Evolutionary conservation across 2,888 invertebrate species (phyloP).

Genomic region (Dyspetes luteomarginatus): DNA sequence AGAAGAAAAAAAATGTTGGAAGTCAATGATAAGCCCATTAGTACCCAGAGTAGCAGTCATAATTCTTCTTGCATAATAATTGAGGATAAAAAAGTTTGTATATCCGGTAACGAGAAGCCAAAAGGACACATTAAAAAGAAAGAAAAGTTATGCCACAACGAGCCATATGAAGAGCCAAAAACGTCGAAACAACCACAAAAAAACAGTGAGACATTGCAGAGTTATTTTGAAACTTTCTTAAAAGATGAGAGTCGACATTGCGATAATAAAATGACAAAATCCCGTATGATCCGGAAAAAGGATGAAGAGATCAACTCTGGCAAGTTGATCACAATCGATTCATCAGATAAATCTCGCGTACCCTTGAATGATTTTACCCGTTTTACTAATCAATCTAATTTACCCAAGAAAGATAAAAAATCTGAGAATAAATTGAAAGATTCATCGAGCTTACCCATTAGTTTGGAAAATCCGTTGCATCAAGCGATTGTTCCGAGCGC

Average conservation of each 20-base stretch:
- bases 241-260: background rate
- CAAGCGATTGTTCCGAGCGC: background rate
- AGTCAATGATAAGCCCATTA: background rate
- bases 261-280: background rate
- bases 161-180: too few relatives aligned
- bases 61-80: background rate
- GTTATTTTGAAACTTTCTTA: background rate
- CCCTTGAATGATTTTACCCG: background rate
- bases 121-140: background rate
- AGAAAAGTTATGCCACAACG: background rate
- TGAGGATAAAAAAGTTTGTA: background rate
- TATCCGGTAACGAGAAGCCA: background rate
- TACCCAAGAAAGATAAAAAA: background rate
- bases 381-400: background rate
- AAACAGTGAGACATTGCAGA: background rate
- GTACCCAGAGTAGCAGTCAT: background rate
- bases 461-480: background rate
- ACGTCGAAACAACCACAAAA: background rate
- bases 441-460: background rate
- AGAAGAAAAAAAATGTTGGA: background rate
- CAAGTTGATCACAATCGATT: background rate
- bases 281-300: background rate
- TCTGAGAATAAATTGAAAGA: background rate
- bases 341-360: background rate
- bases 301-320: background rate